Evolutionary conservation across 2,113 vertebrate genomes (phyloP), one percentile per base, ranked within the genome.

Genomic region (Eleginops maclovinus): DNA sequence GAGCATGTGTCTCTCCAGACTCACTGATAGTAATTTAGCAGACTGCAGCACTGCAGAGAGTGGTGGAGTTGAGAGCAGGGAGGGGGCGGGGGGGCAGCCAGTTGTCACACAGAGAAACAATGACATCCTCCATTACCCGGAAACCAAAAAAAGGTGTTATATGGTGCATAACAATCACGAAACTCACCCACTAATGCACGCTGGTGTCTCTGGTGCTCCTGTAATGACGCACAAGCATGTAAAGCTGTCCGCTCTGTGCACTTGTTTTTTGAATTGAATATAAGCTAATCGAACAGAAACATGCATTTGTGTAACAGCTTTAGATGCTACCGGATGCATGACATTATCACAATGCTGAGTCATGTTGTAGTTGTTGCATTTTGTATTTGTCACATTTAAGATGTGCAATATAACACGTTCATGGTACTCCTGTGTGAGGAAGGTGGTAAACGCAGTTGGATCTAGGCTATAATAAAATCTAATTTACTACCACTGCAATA

Each of bases 1-100:
- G 77, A 90, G 87, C 87, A 85, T 88, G 89, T 88, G 86, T 90
- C 84, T 82, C 80, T 85, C 79, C 79, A 85, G 84, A 88, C 87
- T 85, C 74, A 59, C 89, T 80, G 86, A 90, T 91, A 90, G 91
- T 93, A 89, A 90, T 91, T 90, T 81, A 87, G 87, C 85, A 92
- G 91, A 93, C 90, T 93, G 92, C 92, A 90, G 90, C 91, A 93
- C 82, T 92, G 93, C 91, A 92, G 88, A 84, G 86, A 88, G 85
- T 19, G 4, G 55, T 75, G 77, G 84, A 86, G 84, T 80, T 72
- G 71, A 77, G 90, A 36, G 78, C 63, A 61, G 83, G 82, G 85
- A 62, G 84, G 84, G 82, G 77, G 85, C 82, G 83, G 62, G 85
- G 86, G 82, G 78, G 85, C 19, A 61, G 82, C 71, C 68, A 70